Conservation (phyloP, 2,888 invertebrate species). For the Periphyllus acericola region DNA sequence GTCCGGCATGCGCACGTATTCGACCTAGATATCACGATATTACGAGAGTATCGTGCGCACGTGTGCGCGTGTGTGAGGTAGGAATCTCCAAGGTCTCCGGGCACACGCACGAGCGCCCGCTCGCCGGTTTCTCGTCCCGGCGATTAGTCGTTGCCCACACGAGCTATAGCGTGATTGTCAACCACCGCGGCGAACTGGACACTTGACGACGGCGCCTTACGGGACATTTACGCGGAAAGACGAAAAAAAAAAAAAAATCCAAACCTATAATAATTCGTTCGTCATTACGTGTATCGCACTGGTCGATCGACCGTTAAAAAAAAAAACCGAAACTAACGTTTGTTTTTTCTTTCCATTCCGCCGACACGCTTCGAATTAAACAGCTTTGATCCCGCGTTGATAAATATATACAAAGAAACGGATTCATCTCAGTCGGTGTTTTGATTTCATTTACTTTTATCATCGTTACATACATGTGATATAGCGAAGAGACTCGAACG, state of each 20-base stretch:
- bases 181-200: no score
- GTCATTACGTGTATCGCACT: neutral
- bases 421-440: neutral
- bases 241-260: no score
- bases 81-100: no score
- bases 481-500: neutral
- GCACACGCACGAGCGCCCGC: no score
- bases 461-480: neutral
- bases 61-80: neutral
- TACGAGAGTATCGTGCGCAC: neutral
- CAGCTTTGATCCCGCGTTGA: neutral
- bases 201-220: no score
- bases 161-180: no score
- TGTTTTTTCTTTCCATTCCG: neutral
- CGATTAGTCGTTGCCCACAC: no score
- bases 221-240: no score
- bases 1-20: slow-evolving; percentile 30
- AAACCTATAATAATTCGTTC: no score
- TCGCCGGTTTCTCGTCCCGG: no score
- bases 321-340: neutral
- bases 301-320: neutral
- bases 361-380: neutral
- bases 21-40: slow-evolving; percentile 22
- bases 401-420: neutral
- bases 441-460: neutral